Conservation (phyloP, 1,140 invertebrate species). For the Sycophila sp. region DNA sequence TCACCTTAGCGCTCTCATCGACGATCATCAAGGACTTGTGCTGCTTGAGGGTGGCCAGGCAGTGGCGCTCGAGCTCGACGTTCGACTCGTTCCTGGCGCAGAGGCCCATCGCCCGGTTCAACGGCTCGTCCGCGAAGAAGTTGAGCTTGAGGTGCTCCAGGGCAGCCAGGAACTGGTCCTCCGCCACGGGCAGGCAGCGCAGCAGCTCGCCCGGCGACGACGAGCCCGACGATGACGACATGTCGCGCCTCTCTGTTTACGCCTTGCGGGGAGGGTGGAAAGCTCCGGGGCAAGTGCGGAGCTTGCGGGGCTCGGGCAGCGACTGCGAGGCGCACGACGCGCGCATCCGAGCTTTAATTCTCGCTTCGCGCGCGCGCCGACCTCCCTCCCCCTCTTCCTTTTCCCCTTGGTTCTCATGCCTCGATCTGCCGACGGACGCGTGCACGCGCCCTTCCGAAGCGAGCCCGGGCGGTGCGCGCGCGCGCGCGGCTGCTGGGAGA, state of each 20-base stretch:
- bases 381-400: too few species aligned
- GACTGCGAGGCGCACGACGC: background rate
- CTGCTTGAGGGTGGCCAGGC: slow-evolving; percentile 74
- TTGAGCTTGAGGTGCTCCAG: slow-evolving; percentile 75
- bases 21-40: slow-evolving; percentile 78
- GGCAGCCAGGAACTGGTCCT: slow-evolving; percentile 69
- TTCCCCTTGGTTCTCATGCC: too few species aligned
- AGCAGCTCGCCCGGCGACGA: slow-evolving; percentile 51
- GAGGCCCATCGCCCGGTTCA: slow-evolving; percentile 79
- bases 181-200: slow-evolving; percentile 59
- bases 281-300: too few species aligned
- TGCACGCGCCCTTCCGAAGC: too few species aligned
- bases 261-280: too few species aligned
- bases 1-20: slow-evolving; percentile 69
- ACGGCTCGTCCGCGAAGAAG: slow-evolving; percentile 83
- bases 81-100: slow-evolving; percentile 75
- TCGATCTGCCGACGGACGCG: too few species aligned
- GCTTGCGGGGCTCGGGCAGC: background rate
- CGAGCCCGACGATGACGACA: slow-evolving; percentile 47
- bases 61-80: slow-evolving; percentile 77
- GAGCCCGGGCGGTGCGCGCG: too few species aligned
- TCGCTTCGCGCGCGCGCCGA: too few species aligned
- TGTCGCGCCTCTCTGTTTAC: too few species aligned
- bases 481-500: too few species aligned
- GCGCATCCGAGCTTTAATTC: too few species aligned